Evolutionary conservation across 30 jellyfish, hydroid and myxozoan species (phyloP).

Genomic region (Hydractinia echinata): DNA sequence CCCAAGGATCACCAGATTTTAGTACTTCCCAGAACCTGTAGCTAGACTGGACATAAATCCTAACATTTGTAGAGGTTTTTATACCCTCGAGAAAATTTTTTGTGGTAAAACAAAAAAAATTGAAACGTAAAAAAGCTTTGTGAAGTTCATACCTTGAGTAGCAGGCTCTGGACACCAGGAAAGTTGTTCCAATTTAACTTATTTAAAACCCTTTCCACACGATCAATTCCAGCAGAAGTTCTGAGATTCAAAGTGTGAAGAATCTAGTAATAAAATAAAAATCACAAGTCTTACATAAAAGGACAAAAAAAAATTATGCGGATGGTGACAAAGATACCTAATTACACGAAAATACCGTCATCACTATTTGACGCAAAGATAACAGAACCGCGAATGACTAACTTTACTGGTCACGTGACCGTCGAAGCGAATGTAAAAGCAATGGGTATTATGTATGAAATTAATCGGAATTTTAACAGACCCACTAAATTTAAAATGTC

Average conservation of each 20-base stretch:
- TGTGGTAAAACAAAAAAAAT: background rate
- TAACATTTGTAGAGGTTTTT: no score
- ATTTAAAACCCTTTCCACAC: conserved; percentile 67
- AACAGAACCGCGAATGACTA: no score
- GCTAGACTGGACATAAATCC: background rate
- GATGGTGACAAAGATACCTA: no score
- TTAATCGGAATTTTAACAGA: no score
- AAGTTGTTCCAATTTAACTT: conserved; percentile 75
- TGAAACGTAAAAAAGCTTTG: background rate
- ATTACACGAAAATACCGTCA: no score
- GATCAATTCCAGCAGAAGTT: conserved; percentile 55
- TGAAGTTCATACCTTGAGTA: conserved; percentile 50
- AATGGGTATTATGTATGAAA: no score
- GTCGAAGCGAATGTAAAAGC: no score
- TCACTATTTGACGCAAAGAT: no score
- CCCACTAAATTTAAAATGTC: no score
- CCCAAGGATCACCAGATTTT: background rate
- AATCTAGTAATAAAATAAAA: conserved; percentile 36
- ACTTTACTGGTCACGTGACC: no score
- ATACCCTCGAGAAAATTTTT: background rate
- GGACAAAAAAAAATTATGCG: no score
- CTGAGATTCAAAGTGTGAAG: conserved; percentile 58
- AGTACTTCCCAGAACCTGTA: background rate
- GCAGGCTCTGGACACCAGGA: conserved; percentile 91
- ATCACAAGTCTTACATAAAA: background rate